Evolutionary conservation across 2,113 vertebrate species (phyloP).

Genomic region (Carassius gibelio): DNA sequence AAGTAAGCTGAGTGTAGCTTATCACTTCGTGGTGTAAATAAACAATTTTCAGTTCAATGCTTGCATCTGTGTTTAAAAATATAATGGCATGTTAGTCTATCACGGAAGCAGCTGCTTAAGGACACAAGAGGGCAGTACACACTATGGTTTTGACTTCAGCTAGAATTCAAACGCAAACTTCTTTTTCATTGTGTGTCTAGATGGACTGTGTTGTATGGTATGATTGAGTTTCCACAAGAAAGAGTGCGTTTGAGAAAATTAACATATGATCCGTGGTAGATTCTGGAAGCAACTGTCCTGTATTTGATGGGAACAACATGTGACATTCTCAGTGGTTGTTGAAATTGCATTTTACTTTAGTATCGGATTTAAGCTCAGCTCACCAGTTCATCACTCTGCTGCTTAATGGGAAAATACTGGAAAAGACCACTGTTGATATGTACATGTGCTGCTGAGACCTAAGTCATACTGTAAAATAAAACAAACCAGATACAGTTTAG

Average conservation of each 20-base stretch:
- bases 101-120: not conserved
- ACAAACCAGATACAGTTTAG: not conserved
- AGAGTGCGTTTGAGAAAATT: not conserved
- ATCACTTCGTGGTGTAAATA: slow-evolving; percentile 92
- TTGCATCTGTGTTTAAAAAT: not conserved
- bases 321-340: not conserved
- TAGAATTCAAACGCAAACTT: not conserved
- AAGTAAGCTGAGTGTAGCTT: slow-evolving; percentile 92
- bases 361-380: not conserved
- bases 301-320: not conserved
- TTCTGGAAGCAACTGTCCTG: not conserved
- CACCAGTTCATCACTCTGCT: not conserved
- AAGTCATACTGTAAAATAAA: not conserved
- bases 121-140: slow-evolving; percentile 52
- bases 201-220: not conserved
- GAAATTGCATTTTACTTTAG: not conserved
- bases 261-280: not conserved
- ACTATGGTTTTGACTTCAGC: not conserved
- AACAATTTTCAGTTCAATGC: not conserved
- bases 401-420: not conserved
- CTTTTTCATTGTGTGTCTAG: not conserved
- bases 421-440: not conserved
- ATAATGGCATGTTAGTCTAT: not conserved
- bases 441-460: not conserved
- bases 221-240: slow-evolving; percentile 2